Percentiles rank a stretch among this genome's conserved stretches.
Evolutionary conservation across 1,140 invertebrate species (phyloP).

Genomic region (Trichogramma pretiosum): DNA sequence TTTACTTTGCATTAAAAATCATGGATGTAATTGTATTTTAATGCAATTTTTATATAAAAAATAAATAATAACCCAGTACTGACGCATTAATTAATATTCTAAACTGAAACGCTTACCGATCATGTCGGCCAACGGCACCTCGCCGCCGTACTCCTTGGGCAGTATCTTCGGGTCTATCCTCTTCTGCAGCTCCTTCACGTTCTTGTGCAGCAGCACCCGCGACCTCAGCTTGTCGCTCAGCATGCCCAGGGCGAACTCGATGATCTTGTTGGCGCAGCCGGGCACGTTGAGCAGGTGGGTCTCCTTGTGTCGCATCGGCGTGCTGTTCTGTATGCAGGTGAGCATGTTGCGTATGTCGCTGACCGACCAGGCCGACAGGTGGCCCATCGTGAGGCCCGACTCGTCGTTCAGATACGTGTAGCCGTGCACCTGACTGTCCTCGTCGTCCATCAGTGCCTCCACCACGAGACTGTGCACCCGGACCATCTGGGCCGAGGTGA

Average conservation of each 20-base stretch:
- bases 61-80: too few relatives aligned
- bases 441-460: conserved; percentile 70
- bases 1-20: too few relatives aligned
- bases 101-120: conserved; percentile 47
- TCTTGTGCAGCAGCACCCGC: conserved; percentile 64
- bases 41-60: too few relatives aligned
- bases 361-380: conserved; percentile 72
- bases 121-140: conserved; percentile 68
- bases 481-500: conserved; percentile 67
- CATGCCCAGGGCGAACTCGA: conserved; percentile 68
- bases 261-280: conserved; percentile 62
- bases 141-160: conserved; percentile 78
- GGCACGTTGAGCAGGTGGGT: conserved; percentile 79
- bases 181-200: conserved; percentile 57
- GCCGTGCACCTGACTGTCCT: conserved; percentile 66
- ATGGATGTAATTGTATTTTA: too few relatives aligned
- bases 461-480: conserved; percentile 65
- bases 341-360: conserved; percentile 68
- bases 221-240: conserved; percentile 73
- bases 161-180: conserved; percentile 64
- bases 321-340: conserved; percentile 73
- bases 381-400: conserved; percentile 70
- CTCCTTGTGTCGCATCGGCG: conserved; percentile 78
- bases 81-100: too few relatives aligned
- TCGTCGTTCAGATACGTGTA: conserved; percentile 79